Conservation (phyloP, 2,888 invertebrate species). For the Stenotaenia linearis region DNA sequence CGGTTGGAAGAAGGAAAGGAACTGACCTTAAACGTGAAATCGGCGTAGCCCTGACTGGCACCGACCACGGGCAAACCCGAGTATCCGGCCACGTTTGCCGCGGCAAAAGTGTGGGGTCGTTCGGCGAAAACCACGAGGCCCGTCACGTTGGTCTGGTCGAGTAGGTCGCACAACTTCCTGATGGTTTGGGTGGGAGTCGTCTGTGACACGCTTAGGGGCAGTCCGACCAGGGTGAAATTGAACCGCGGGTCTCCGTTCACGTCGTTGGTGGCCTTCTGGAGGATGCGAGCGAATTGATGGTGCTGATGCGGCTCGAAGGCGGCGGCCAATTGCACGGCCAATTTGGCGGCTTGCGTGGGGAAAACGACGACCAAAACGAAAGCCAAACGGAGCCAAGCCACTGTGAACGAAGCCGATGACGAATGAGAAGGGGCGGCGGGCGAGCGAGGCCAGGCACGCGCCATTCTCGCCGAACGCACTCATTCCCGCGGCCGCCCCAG, state of each 20-base stretch:
- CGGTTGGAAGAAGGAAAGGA: not conserved
- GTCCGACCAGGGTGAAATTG: conserved; percentile 13
- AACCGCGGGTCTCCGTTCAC: conserved; percentile 30
- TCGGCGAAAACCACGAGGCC: conserved; percentile 31
- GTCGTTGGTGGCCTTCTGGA: conserved; percentile 34
- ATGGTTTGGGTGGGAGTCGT: conserved; percentile 24
- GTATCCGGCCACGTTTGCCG: conserved; percentile 32
- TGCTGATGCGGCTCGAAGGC: conserved; percentile 27
- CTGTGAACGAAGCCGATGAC: conserved; percentile 1
- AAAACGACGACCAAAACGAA: conserved; percentile 16
- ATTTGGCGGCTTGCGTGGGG: conserved; percentile 19
- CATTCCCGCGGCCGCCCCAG: conserved; percentile 24
- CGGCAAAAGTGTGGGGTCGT: conserved; percentile 27
- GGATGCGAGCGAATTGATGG: not conserved
- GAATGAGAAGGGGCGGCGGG: not conserved
- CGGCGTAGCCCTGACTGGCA: conserved; percentile 12
- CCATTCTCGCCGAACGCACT: conserved; percentile 21
- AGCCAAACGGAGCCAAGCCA: not conserved
- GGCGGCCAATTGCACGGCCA: conserved; percentile 30
- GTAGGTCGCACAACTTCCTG: conserved; percentile 26
- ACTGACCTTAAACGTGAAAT: conserved; percentile 33
- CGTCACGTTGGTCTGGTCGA: conserved; percentile 31
- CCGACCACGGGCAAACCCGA: conserved; percentile 34
- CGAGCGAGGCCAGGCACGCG: conserved; percentile 18
- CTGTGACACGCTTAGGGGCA: not conserved